Base-by-base conservation (phyloP, 2,888 invertebrate species). In the Drosophila maculinotata region DNA sequence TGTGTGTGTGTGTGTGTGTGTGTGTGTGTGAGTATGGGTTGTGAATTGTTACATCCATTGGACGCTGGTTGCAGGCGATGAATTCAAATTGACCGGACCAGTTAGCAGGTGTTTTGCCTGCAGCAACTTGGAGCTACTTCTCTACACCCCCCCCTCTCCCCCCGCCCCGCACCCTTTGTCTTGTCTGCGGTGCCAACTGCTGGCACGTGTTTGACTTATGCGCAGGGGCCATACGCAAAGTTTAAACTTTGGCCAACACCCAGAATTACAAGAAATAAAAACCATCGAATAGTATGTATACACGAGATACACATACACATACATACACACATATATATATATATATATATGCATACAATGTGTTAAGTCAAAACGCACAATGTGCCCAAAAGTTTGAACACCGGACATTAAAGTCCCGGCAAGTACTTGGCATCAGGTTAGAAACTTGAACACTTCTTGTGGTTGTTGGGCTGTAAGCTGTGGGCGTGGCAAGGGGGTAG, bases 181-280 rank as follows among this genome's bases (percentile, higher is more conserved):
- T 60, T 54, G 56, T 38, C 66, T 48, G 42, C 39, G 42, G 33
- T 35, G 28, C 31, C 39, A 58, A 59, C 47, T 51, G 58, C 23
- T 51, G 78, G 67, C 87, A 87, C 87, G 81, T 87, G 81, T 70
- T 84, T 84, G 87, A 84, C 87, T 87, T 87, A 84, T 74, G 74
- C 63, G 52, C 44, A 58, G 44, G 47, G 57, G 33, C 72, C 76
- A 82, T 53, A 57, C 45, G 73, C 68, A 73, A 85, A 83, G 63
- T 84, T 87, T 72, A 71, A 84, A 80, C 65, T 83, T 86, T 80
- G 44, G 9, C 39, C 63, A 51, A 45, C 48, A 57, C 58, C 33
- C 53, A 53, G 26, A 56, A 44, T 33, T 35, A 63, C 31, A 53
- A 33, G n/a, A 26, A 39, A 30, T 33, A 45, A 33, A n/a, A n/a